A percentile compares a stretch with the other conserved stretches of the same genome.
phyloP scores from a whole-genome alignment of 2,888 invertebrate genomes.

The Stomorhina lunata region DNA sequence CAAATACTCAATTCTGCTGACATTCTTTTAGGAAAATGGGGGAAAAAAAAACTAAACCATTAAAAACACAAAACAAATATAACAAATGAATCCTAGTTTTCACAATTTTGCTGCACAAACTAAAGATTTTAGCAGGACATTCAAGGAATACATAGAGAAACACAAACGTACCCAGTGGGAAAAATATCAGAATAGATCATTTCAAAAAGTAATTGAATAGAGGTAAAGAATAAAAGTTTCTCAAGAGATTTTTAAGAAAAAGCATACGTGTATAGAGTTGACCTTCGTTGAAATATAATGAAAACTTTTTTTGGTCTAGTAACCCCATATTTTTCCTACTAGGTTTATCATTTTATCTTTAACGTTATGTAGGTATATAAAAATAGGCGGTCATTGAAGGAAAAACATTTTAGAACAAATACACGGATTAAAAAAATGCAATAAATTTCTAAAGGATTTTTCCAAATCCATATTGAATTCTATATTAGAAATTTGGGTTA shows the following conservation, averaged over 20 bases:
- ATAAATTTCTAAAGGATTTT: conserved; percentile 59
- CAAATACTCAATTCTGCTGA: no score
- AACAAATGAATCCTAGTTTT: background rate
- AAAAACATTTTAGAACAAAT: conserved; percentile 9
- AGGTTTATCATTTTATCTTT: no score
- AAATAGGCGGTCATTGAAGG: background rate
- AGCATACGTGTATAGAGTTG: no score
- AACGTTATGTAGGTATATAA: no score
- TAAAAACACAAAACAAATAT: conserved; percentile 9
- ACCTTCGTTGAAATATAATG: no score
- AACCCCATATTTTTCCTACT: background rate
- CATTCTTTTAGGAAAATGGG: no score
- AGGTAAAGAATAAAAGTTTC: no score
- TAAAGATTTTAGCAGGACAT: background rate
- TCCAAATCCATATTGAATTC: conserved; percentile 53
- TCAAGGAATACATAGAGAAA: background rate
- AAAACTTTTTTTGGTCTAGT: no score
- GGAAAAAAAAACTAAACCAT: background rate
- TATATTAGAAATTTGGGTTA: conserved; percentile 57
- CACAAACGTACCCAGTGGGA: background rate
- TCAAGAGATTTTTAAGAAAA: no score
- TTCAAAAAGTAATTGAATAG: no score
- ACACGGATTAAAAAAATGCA: background rate
- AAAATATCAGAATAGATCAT: no score
- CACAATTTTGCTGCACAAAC: conserved; percentile 1